Percentiles rank a stretch among this genome's conserved stretches.
Evolutionary conservation across 2,888 invertebrate genomes (phyloP).

Genomic region (Salticus scenicus): DNA sequence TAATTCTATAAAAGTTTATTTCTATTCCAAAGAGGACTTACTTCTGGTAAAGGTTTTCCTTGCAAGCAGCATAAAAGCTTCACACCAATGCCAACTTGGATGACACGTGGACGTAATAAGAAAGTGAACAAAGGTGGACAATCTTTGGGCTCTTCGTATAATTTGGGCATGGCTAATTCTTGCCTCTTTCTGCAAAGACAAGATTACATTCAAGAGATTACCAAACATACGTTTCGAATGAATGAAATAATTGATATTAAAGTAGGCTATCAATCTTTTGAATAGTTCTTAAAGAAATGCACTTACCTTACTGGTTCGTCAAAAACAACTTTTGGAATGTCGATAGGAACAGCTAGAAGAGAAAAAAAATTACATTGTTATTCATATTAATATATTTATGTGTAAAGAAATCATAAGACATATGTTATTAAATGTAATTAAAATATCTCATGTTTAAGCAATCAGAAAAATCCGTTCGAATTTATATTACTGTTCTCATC

Average conservation of each 20-base stretch:
- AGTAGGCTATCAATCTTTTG: neutral
- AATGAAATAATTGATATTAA: too few species aligned
- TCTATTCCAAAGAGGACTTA: too few species aligned
- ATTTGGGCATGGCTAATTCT: constrained; percentile 14
- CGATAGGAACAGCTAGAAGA: constrained; percentile 67
- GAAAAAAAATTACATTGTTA: neutral
- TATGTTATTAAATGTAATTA: too few species aligned
- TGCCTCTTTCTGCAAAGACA: constrained; percentile 44
- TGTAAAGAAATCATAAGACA: too few species aligned
- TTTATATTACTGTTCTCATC: too few species aligned
- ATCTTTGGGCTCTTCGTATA: constrained; percentile 95
- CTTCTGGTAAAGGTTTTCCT: constrained; percentile 93
- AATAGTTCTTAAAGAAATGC: neutral
- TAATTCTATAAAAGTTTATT: too few species aligned
- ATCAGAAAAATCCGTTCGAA: too few species aligned
- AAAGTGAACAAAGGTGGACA: constrained; percentile 97
- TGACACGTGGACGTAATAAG: constrained; percentile 97
- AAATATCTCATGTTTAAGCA: too few species aligned
- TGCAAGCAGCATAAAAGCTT: constrained; percentile 97
- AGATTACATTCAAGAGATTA: too few species aligned
- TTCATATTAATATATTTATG: too few species aligned
- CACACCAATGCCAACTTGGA: constrained; percentile 94
- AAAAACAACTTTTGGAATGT: constrained; percentile 65
- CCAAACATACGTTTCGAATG: too few species aligned
- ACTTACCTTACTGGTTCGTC: constrained; percentile 69